phyloP scores from a whole-genome alignment of 2,888 invertebrate genomes.

The Adelphocoris suturalis region DNA sequence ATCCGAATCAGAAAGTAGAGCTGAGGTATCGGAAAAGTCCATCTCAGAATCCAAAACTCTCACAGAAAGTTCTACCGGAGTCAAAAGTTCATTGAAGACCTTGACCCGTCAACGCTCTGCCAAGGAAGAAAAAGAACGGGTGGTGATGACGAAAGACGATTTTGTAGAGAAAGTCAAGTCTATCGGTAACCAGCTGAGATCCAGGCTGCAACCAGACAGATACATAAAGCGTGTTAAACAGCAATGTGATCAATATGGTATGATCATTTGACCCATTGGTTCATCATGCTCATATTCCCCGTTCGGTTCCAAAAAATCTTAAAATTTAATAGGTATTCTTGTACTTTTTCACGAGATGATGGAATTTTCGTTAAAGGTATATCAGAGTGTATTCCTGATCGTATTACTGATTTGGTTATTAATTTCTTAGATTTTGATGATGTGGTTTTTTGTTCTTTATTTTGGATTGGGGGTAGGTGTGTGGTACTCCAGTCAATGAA shows the following conservation, averaged over 20 bases:
- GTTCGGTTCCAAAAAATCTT: too few relatives aligned
- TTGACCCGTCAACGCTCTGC: not conserved
- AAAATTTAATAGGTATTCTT: too few relatives aligned
- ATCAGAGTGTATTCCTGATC: too few relatives aligned
- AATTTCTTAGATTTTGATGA: too few relatives aligned
- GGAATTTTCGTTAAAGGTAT: too few relatives aligned
- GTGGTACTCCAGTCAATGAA: too few relatives aligned
- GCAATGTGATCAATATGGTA: slow-evolving; percentile 70
- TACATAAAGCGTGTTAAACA: slow-evolving; percentile 69
- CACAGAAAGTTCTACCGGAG: not conserved
- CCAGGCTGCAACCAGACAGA: slow-evolving; percentile 45
- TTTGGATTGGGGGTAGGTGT: too few relatives aligned
- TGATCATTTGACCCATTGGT: not conserved
- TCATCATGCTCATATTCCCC: not conserved
- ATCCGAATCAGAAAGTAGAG: slow-evolving; percentile 9
- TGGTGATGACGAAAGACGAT: slow-evolving; percentile 50
- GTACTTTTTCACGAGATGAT: too few relatives aligned
- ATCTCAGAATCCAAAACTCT: not conserved
- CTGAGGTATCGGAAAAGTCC: slow-evolving; percentile 25
- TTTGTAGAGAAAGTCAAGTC: slow-evolving; percentile 71
- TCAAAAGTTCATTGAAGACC: not conserved
- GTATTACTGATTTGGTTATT: too few relatives aligned
- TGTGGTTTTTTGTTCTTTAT: too few relatives aligned
- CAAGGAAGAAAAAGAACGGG: slow-evolving; percentile 25
- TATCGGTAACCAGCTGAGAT: slow-evolving; percentile 62